Conservation (phyloP, 2,113 vertebrate species). For the Amblyopsis rosae region DNA sequence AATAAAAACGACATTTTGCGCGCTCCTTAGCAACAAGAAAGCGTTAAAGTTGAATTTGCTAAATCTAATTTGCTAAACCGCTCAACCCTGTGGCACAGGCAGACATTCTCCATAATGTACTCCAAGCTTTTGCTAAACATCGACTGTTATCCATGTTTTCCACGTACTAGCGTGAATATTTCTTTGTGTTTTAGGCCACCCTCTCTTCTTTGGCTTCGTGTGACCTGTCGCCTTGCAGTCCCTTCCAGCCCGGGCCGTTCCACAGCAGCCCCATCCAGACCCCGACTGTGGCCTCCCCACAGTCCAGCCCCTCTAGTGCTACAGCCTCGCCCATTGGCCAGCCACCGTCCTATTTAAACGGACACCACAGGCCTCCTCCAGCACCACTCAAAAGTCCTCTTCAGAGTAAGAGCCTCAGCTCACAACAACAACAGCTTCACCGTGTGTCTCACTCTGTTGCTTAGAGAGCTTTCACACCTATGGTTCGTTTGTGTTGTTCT, state of each 20-base stretch:
- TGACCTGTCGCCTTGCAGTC: conserved; percentile 51
- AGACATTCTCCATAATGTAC: no score
- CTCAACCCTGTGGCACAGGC: no score
- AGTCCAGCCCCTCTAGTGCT: conserved; percentile 67
- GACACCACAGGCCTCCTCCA: conserved; percentile 62
- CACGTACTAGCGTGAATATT: no score
- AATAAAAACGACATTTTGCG: not conserved
- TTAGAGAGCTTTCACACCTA: not conserved
- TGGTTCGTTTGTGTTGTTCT: not conserved
- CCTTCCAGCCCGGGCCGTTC: conserved; percentile 57
- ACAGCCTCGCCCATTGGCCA: conserved; percentile 61
- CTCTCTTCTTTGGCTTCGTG: conserved; percentile 44
- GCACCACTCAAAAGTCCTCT: conserved; percentile 61
- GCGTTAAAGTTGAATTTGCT: no score
- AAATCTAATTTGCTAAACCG: no score
- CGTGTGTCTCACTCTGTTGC: no score
- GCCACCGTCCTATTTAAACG: conserved; percentile 67
- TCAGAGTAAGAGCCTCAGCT: conserved; percentile 56
- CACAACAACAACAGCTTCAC: no score
- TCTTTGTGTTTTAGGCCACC: conserved; percentile 50
- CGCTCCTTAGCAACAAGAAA: no score
- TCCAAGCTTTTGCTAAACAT: no score
- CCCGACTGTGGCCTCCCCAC: conserved; percentile 62
- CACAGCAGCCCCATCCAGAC: conserved; percentile 69
- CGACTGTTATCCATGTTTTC: no score